Base-by-base conservation (phyloP, 53 echinoderm and acorn worm species). In the Hippasteria phrygiana region DNA sequence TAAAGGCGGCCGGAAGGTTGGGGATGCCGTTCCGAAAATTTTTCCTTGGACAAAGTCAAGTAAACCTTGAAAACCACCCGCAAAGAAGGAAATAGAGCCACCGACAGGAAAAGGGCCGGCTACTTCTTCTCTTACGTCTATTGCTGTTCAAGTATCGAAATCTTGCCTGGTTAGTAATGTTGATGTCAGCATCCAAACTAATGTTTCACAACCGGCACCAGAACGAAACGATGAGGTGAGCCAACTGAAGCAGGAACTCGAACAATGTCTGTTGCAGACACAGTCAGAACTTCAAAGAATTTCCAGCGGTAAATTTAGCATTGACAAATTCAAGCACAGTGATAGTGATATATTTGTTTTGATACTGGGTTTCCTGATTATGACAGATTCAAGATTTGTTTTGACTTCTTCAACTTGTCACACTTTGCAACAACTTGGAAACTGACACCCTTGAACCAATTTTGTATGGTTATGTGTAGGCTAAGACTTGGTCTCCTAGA, bases 401-500 rank as follows among this genome's bases (percentile, higher is more conserved):
- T 31, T 66, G 67, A 66, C 16, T 66, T 31, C 34, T 66, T 66
- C 34, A 33, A 5, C 67, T 59, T 18, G 17, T 59, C 59, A 59
- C 59, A 59, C 4, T 11, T 59, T 7, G 4, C 29, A 66, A 31
- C 67, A 29, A 7, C 4, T 27, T 66, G 34, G 67, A 66, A 66
- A 33, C 67, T 66, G 20, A 34, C 67, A 8, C 67, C 67, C 16
- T 20, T 66, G 35, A 33, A 66, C 67, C 67, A 66, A 20, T 66
- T 66, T 33, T 66, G 7, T 33, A 66, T 66, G 67, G 31, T 66
- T 31, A 66, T 66, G 67, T 66, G 67, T 66, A 66, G 67, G 34
- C 33, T 66, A 32, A 66, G 67, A 33, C 67, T 66, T 66, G 67
- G 67, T 66, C 67, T 66, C 33, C 67, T 66, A 2, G 67, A 66